Base-by-base conservation (phyloP, 2,797 vertebrate species). In the Catharus ustulatus region DNA sequence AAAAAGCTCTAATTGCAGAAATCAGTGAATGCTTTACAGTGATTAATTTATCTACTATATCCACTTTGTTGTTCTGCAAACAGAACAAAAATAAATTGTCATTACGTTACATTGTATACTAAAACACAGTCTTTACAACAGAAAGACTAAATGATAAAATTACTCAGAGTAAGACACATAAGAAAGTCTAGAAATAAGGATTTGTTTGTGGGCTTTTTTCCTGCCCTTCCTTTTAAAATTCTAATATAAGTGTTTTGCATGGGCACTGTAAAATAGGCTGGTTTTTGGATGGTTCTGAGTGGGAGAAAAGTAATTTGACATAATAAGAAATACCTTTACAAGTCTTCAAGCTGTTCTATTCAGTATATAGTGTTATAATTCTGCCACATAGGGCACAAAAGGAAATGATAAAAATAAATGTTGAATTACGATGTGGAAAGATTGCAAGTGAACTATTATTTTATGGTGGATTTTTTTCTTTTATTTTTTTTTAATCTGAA, bases 271-370 rank as follows among this genome's bases (percentile, higher is more conserved):
- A 84, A 89, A 69, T 48, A 63, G 69, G 20, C 38, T 67, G 30
- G 17, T 19, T 74, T 85, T 68, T 78, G 62, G 72, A 85, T 23
- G 23, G 51, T 81, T 91, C 52, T 88, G 62, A 82, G 84, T 77
- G n/a, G 48, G 40, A 83, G 74, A 74, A 36, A 93, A 87, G 43
- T 84, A 51, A 57, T 86, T 94, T 90, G 38, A 29, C 30, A 45
- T 77, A 93, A 80, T 61, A 87, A 64, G 68, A 91, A 89, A 89
- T 92, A 77, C 72, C 34, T 91, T 74, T 85, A 30, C 34, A 80
- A 87, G 15, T 74, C 34, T 80, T 94, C 79, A 91, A 89, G 72
- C 68, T 89, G 89, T 85, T 94, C 63, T 79, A 19, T 76, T 95
- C 75, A 90, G 22, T 34, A 43, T 23, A 30, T 3, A 52, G 30